Percentiles rank a stretch among this genome's conserved stretches.
Conservation (phyloP, 1,140 invertebrate genomes). For the Drosophila pachea region DNA sequence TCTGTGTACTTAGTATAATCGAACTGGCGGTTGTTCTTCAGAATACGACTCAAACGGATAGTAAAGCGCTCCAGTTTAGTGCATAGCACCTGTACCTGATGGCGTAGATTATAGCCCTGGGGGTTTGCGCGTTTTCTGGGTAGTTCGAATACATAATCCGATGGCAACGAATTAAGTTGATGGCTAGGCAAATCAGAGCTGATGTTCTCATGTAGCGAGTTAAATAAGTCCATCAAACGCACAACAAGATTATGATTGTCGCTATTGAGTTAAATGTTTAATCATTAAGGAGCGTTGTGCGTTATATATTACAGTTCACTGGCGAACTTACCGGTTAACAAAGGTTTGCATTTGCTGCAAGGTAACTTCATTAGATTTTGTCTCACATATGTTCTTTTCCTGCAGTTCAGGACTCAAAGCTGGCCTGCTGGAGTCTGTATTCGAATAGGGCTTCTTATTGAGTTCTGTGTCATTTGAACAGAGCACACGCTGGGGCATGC, state of each 20-base stretch:
- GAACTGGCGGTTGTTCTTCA: slow-evolving; percentile 55
- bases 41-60: slow-evolving; percentile 21
- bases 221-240: slow-evolving; percentile 56
- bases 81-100: slow-evolving; percentile 61
- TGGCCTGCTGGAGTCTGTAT: slow-evolving; percentile 16
- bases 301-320: background rate
- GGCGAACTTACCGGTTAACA: slow-evolving; percentile 36
- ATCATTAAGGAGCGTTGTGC: background rate
- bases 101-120: slow-evolving; percentile 47
- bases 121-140: slow-evolving; percentile 47
- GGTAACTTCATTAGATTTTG: background rate
- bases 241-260: slow-evolving; percentile 21
- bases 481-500: background rate
- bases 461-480: background rate
- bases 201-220: slow-evolving; percentile 55
- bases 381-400: slow-evolving; percentile 38
- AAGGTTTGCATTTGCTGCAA: slow-evolving; percentile 7
- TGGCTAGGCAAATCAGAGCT: slow-evolving; percentile 28
- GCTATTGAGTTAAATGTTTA: background rate
- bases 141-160: slow-evolving; percentile 40
- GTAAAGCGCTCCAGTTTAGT: slow-evolving; percentile 58
- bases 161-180: slow-evolving; percentile 39
- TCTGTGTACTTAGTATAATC: slow-evolving; percentile 56
- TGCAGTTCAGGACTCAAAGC: slow-evolving; percentile 20
- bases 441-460: slow-evolving; percentile 31